Percentiles rank a stretch among this genome's conserved stretches.
phyloP scores from a whole-genome alignment of 2,888 invertebrate species.

The Archaeoteleia sp. region DNA sequence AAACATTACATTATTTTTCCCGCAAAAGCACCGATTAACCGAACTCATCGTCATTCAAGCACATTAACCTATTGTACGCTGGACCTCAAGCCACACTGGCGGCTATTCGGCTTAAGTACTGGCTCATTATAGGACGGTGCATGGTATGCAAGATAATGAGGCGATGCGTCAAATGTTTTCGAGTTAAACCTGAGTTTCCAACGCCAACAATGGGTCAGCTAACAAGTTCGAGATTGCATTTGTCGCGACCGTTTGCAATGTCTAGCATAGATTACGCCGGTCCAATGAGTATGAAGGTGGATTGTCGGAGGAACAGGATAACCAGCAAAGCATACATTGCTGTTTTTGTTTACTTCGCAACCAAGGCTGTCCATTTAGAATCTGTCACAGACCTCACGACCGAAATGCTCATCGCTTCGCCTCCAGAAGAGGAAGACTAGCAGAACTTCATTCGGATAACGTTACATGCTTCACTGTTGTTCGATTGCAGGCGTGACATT shows the following conservation, averaged over 20 bases:
- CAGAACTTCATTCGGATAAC: slow-evolving; percentile 9
- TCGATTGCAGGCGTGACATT: too few relatives aligned
- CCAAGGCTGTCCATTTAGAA: slow-evolving; percentile 2
- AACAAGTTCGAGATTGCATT: slow-evolving; percentile 11
- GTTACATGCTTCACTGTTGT: slow-evolving; percentile 7
- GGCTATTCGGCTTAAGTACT: slow-evolving; percentile 11
- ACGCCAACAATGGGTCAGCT: slow-evolving; percentile 20
- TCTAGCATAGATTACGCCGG: slow-evolving; percentile 16
- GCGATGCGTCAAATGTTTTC: slow-evolving; percentile 27
- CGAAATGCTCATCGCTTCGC: background rate
- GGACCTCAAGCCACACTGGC: slow-evolving; percentile 24
- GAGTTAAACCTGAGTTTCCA: slow-evolving; percentile 2
- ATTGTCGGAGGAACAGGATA: background rate
- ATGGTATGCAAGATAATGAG: slow-evolving; percentile 17
- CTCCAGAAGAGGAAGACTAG: background rate
- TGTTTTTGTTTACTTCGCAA: background rate
- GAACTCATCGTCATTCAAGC: too few relatives aligned
- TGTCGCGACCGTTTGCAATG: slow-evolving; percentile 7
- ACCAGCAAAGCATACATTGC: background rate
- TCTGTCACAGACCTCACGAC: background rate
- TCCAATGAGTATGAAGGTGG: background rate
- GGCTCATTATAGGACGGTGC: slow-evolving; percentile 15
- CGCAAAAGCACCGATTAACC: too few relatives aligned
- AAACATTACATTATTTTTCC: too few relatives aligned
- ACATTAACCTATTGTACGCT: too few relatives aligned